phyloP scores from a whole-genome alignment of 2,797 vertebrate genomes.

The Picus viridis region DNA sequence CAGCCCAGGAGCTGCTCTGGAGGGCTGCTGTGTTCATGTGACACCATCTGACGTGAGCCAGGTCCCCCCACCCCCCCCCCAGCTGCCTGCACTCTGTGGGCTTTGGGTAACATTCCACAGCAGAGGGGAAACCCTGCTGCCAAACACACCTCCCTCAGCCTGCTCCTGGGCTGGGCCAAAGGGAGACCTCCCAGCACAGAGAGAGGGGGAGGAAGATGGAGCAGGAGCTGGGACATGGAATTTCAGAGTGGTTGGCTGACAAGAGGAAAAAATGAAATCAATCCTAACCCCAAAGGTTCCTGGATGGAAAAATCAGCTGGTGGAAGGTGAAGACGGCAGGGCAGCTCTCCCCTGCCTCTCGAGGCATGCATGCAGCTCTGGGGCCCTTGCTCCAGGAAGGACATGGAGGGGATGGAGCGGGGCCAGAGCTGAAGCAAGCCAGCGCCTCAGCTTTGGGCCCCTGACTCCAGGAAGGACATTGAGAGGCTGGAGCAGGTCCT shows the following conservation, averaged over 20 bases:
- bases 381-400: too few relatives aligned
- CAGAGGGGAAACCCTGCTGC: slow-evolving; percentile 12
- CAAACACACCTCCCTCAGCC: background rate
- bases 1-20: slow-evolving; percentile 23
- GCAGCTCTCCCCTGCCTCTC: too few relatives aligned
- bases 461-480: too few relatives aligned
- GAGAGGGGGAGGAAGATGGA: background rate
- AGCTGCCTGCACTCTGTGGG: slow-evolving; percentile 18
- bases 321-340: background rate
- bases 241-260: background rate
- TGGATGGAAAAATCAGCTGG: background rate
- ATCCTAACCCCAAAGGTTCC: background rate
- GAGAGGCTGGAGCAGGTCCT: too few relatives aligned
- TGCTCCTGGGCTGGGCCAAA: slow-evolving; percentile 9
- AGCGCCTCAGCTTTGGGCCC: too few relatives aligned
- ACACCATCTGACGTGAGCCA: slow-evolving; percentile 55
- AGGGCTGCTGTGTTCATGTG: slow-evolving; percentile 26
- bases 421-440: too few relatives aligned
- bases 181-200: background rate
- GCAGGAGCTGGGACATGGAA: background rate
- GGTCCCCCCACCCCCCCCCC: background rate
- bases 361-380: too few relatives aligned
- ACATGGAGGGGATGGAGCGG: too few relatives aligned
- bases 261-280: background rate
- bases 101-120: slow-evolving; percentile 35